Evolutionary conservation across 2,888 invertebrate genomes (phyloP).

Genomic region (Boloria euphrosyne): DNA sequence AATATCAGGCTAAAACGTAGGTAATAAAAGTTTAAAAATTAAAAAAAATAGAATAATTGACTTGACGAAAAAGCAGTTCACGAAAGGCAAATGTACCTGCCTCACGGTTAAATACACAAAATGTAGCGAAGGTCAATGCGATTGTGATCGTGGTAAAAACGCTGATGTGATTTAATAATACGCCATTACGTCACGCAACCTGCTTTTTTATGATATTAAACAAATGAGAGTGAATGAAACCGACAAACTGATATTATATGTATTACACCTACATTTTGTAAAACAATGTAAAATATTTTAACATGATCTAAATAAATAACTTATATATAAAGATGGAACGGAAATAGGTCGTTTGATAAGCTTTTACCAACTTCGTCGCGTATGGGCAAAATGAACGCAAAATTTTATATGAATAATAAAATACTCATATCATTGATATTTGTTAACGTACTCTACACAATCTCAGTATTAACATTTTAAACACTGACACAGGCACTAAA

Average conservation of each 20-base stretch:
- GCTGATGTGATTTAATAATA: conserved; percentile 28
- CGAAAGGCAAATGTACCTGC: conserved; percentile 28
- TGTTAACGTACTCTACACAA: conserved; percentile 17
- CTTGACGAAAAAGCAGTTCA: conserved; percentile 12
- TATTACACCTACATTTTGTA: neutral
- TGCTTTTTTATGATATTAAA: conserved; percentile 24
- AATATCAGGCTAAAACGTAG: too few relatives aligned
- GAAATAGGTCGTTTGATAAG: conserved; percentile 6
- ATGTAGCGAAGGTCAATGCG: conserved; percentile 44
- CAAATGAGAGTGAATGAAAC: conserved; percentile 12
- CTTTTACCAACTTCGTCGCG: conserved; percentile 15
- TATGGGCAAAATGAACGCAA: neutral
- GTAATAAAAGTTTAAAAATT: too few relatives aligned
- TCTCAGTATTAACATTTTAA: conserved; percentile 5
- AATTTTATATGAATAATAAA: neutral
- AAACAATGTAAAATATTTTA: conserved; percentile 3
- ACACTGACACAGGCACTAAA: neutral
- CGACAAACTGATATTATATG: neutral
- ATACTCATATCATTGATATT: neutral
- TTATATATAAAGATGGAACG: conserved; percentile 8
- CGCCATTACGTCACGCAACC: conserved; percentile 29
- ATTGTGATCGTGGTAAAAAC: conserved; percentile 34
- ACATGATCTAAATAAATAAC: conserved; percentile 14
- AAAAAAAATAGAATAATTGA: too few relatives aligned
- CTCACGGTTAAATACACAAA: conserved; percentile 28